phyloP scores from a whole-genome alignment of 1,140 invertebrate genomes.

The Drosophila parvula region DNA sequence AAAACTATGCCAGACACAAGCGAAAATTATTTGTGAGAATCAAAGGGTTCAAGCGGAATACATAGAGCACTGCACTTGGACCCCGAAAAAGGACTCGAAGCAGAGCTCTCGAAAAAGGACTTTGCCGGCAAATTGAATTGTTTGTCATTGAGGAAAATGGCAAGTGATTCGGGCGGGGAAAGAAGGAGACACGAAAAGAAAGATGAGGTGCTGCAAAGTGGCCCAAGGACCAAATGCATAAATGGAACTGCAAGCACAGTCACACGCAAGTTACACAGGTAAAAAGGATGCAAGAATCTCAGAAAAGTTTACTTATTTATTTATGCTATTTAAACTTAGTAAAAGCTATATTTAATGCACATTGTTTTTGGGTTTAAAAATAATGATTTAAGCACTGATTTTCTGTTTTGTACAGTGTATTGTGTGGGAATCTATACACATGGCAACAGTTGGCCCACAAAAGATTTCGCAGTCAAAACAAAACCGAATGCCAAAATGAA shows the following conservation, averaged over 20 bases:
- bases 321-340: background rate
- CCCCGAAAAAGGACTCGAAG: slow-evolving; percentile 4
- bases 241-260: slow-evolving; percentile 11
- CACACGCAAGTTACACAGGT: background rate
- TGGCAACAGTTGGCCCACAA: slow-evolving; percentile 62
- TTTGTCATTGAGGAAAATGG: slow-evolving; percentile 46
- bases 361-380: background rate
- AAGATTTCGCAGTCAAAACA: slow-evolving; percentile 41
- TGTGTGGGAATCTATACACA: slow-evolving; percentile 38
- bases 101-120: slow-evolving; percentile 24
- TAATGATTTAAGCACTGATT: too few species aligned
- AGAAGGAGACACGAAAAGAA: background rate
- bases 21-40: slow-evolving; percentile 1
- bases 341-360: too few species aligned
- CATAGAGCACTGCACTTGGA: slow-evolving; percentile 27
- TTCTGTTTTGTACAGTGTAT: background rate
- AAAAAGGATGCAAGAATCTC: background rate
- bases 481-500: slow-evolving; percentile 52
- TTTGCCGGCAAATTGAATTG: slow-evolving; percentile 72
- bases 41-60: slow-evolving; percentile 17
- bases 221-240: slow-evolving; percentile 37
- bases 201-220: slow-evolving; percentile 28
- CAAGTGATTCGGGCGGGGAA: slow-evolving; percentile 4
- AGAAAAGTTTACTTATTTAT: too few species aligned
- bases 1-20: slow-evolving; percentile 20